Conservation (phyloP, 2,888 invertebrate species). For the Meloe dianella region DNA sequence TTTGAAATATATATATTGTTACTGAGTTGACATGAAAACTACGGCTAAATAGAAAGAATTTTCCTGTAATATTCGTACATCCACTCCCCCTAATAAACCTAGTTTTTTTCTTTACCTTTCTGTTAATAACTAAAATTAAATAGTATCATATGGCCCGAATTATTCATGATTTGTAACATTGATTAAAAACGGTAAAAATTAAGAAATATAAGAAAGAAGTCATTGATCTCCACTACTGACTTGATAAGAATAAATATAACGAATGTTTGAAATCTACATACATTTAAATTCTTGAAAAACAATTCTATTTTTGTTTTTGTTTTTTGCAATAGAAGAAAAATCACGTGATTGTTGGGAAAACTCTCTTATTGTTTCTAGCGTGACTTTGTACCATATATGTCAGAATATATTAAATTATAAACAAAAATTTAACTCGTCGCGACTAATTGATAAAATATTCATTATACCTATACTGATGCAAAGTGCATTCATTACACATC, state of each 20-base stretch:
- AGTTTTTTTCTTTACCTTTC: too few species aligned
- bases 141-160: too few species aligned
- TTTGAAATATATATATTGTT: not conserved
- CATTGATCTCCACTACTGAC: not conserved
- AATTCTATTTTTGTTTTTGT: not conserved
- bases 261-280: not conserved
- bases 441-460: constrained; percentile 6
- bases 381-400: not conserved
- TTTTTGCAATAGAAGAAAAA: not conserved
- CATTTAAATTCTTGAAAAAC: constrained; percentile 2
- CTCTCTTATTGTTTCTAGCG: not conserved
- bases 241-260: not conserved
- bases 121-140: too few species aligned
- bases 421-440: not conserved
- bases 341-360: not conserved
- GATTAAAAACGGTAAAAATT: too few species aligned
- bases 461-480: not conserved
- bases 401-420: not conserved
- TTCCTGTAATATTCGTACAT: too few species aligned
- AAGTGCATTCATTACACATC: not conserved
- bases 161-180: too few species aligned
- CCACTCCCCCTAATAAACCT: too few species aligned
- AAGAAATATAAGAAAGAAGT: too few species aligned
- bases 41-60: too few species aligned
- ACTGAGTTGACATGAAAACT: too few species aligned